A percentile compares a stretch with the other conserved stretches of the same genome.
Evolutionary conservation across 2,113 vertebrate species (phyloP).

Genomic region (Poeciliopsis prolifica): DNA sequence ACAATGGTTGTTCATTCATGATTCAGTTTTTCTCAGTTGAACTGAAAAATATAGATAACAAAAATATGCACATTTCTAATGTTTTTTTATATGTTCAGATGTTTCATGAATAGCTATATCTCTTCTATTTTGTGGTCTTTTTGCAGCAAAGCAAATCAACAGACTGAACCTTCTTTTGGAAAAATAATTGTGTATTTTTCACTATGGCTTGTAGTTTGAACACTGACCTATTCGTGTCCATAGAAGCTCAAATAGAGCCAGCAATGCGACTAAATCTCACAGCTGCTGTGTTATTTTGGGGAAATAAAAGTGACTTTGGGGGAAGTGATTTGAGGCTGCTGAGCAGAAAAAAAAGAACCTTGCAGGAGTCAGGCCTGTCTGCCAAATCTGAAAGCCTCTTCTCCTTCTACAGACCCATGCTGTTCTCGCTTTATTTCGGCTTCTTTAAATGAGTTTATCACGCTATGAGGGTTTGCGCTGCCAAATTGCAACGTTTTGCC

Average conservation of each 20-base stretch:
- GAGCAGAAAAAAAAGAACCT: conserved; percentile 54
- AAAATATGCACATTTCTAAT: too few relatives aligned
- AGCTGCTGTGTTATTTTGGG: conserved; percentile 3
- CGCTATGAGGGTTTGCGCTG: conserved; percentile 81
- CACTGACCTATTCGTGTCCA: neutral
- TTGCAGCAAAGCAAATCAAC: too few relatives aligned
- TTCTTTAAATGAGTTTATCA: conserved; percentile 87
- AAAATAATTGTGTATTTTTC: neutral
- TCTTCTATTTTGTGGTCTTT: neutral
- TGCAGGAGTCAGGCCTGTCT: conserved; percentile 79
- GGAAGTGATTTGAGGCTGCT: conserved; percentile 38
- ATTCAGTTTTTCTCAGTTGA: too few relatives aligned
- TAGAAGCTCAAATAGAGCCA: neutral
- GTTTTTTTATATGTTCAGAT: neutral
- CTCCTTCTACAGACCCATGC: conserved; percentile 78
- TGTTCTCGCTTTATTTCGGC: conserved; percentile 80
- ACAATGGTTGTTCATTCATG: too few relatives aligned
- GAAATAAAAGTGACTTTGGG: conserved; percentile 19
- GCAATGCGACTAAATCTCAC: neutral
- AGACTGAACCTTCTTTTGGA: too few relatives aligned
- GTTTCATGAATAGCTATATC: neutral
- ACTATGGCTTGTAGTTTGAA: neutral
- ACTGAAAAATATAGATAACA: too few relatives aligned
- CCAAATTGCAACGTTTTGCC: conserved; percentile 85
- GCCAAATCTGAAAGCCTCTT: conserved; percentile 77